Percentiles rank a stretch among this genome's conserved stretches.
Conservation (phyloP, 2,113 vertebrate species). For the Plecotus auritus region DNA sequence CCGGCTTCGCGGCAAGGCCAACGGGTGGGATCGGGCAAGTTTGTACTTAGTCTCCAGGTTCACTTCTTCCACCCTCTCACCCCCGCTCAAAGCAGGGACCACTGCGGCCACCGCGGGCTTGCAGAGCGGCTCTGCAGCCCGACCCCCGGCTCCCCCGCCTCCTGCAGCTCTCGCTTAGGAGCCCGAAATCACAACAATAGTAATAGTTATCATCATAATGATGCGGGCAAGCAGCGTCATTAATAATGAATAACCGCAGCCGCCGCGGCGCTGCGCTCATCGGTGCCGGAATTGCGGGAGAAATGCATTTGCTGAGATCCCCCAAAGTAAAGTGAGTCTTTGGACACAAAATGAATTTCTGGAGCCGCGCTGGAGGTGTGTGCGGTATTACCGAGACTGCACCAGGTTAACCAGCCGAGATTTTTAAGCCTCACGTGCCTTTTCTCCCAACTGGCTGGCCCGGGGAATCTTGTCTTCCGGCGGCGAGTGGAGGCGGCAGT, state of each 20-base stretch:
- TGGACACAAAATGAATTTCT: constrained; percentile 32
- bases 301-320: constrained; percentile 16
- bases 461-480: neutral
- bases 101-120: neutral
- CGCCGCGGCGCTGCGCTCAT: constrained; percentile 43
- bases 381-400: neutral
- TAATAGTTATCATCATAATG: constrained; percentile 73
- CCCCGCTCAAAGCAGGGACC: neutral
- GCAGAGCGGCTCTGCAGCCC: neutral
- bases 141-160: constrained; percentile 24
- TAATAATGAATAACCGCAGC: constrained; percentile 68
- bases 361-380: neutral
- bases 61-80: neutral
- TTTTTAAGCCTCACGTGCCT: constrained; percentile 15
- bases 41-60: constrained; percentile 31
- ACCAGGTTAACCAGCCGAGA: neutral
- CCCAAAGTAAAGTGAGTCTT: constrained; percentile 48
- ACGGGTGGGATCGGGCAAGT: constrained; percentile 40
- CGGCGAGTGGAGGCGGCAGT: neutral
- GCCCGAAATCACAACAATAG: constrained; percentile 73
- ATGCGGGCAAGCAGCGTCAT: constrained; percentile 69
- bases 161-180: constrained; percentile 30
- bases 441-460: neutral
- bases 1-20: neutral
- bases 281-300: constrained; percentile 29